Conservation (phyloP, 2,797 vertebrate species). For the Lacerta agilis region DNA sequence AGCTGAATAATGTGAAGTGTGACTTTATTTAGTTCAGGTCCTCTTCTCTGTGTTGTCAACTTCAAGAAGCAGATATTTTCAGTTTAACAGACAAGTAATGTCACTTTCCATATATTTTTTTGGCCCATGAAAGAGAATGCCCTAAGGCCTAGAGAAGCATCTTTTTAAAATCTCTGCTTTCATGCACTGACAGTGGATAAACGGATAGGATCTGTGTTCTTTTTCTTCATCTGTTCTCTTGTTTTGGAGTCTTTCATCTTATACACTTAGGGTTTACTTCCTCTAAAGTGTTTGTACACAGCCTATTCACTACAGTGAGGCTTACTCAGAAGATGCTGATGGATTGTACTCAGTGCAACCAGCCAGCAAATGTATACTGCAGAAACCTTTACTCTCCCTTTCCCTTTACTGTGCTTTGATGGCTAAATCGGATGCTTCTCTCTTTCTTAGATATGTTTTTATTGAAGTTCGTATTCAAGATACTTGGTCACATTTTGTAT, state of each 20-base stretch:
- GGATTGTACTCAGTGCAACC: constrained; percentile 45
- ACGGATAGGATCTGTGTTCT: constrained; percentile 23
- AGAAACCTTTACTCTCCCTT: constrained; percentile 62
- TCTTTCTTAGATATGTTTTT: constrained; percentile 76
- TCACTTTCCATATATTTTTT: not conserved
- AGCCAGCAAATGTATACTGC: constrained; percentile 69
- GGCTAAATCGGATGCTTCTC: constrained; percentile 59
- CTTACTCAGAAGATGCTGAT: constrained; percentile 1
- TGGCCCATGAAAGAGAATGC: not conserved
- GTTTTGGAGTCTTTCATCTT: constrained; percentile 50
- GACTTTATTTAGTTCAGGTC: constrained; percentile 11
- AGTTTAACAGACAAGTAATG: not conserved
- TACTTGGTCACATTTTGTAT: constrained; percentile 81
- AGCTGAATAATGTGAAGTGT: constrained; percentile 14
- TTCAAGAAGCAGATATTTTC: constrained; percentile 43
- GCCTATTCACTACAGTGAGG: not conserved
- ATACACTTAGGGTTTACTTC: constrained; percentile 20
- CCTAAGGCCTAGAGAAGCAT: not conserved
- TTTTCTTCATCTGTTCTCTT: constrained; percentile 41
- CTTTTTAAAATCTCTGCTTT: constrained; percentile 7
- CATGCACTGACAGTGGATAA: constrained; percentile 25
- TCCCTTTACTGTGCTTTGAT: constrained; percentile 66
- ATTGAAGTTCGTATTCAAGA: constrained; percentile 73
- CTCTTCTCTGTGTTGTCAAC: constrained; percentile 28
- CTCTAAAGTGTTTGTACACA: constrained; percentile 33